Base-by-base conservation (phyloP, 2,113 vertebrate genomes). In the Trochalopteron elliotii region DNA sequence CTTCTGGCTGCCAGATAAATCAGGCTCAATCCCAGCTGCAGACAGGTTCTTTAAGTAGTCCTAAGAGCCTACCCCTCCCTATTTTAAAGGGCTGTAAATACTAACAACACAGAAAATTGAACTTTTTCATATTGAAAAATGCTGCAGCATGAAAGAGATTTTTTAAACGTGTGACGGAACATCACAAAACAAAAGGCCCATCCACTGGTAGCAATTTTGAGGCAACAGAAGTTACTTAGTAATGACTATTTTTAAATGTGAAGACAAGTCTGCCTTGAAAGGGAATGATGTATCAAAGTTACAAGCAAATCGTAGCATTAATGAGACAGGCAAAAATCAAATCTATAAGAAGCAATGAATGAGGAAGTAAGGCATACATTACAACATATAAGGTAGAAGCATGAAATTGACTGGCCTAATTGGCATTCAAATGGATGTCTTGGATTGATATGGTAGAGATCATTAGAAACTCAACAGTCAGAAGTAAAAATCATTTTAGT, bases 1-100 rank as follows among this genome's bases (percentile, higher is more conserved):
- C 60, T 92, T 77, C 56, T 82, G 91, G 63, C 84, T 72, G 93
- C 89, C 94, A 96, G 87, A 97, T 91, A 95, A 90, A 94, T 85
- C 87, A 94, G 59, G 84, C 81, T 90, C 84, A 79, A 80, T 42
- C 50, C 50, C 94, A 97, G 94, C 74, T 91, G 89, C 87, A 94
- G 87, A 95, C 77, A 90, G 83, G 70, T 87, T 65, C 69, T 90
- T 89, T 91, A 79, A 94, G 91, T 80, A 72, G 55, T 39, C 89
- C 91, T 94, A 91, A 87, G 94, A 80, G 91, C 45, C 50, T n/a
- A 85, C 37, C 27, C 63, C 82, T 97, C 75, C 91, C 84, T 77
- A 53, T 90, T 90, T 96, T 96, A 85, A 87, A 94, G 59, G 42
- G 45, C 74, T 72, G 59, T 71, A 93, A 94, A 95, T 81, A 96